Conservation (phyloP, 2,888 invertebrate species). For the Tortrix viridana region DNA sequence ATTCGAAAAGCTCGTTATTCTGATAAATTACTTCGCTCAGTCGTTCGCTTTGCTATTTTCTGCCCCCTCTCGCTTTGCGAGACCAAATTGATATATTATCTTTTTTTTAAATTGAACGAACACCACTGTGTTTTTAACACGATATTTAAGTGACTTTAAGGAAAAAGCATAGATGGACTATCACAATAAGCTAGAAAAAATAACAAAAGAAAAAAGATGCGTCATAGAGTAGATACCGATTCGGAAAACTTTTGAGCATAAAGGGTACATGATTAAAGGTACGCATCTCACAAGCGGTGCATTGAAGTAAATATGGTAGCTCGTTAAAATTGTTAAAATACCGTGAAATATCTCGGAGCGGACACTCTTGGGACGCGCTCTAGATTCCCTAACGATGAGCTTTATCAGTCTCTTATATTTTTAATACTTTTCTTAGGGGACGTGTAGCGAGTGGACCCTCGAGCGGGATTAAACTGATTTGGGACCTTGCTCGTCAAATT, state of each 20-base stretch:
- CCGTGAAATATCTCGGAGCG: conserved; percentile 79
- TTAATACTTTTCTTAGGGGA: conserved; percentile 74
- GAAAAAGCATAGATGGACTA: not conserved
- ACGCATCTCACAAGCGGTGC: conserved; percentile 61
- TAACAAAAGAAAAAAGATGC: not conserved
- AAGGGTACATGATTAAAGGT: conserved; percentile 55
- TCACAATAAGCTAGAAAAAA: not conserved
- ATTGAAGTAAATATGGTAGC: conserved; percentile 76
- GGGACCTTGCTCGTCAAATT: conserved; percentile 38
- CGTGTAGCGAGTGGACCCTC: conserved; percentile 63
- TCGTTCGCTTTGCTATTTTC: conserved; percentile 65
- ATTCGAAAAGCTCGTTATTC: conserved; percentile 80
- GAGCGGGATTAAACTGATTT: conserved; percentile 58
- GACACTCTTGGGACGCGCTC: conserved; percentile 68
- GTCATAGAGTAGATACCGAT: conserved; percentile 13
- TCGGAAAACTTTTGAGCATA: conserved; percentile 13
- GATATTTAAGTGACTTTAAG: not conserved
- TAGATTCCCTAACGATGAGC: conserved; percentile 57
- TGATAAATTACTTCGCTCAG: conserved; percentile 75
- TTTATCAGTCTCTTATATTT: conserved; percentile 70
- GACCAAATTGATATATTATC: conserved; percentile 60
- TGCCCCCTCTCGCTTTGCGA: conserved; percentile 52
- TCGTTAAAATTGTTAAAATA: conserved; percentile 84
- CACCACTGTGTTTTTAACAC: not conserved
- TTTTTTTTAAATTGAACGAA: conserved; percentile 30